These are phyloP conservation scores for Agrochola lychnidis DNA, from an alignment of 2,888 invertebrate species.

Conservation along the genomic window DNA sequence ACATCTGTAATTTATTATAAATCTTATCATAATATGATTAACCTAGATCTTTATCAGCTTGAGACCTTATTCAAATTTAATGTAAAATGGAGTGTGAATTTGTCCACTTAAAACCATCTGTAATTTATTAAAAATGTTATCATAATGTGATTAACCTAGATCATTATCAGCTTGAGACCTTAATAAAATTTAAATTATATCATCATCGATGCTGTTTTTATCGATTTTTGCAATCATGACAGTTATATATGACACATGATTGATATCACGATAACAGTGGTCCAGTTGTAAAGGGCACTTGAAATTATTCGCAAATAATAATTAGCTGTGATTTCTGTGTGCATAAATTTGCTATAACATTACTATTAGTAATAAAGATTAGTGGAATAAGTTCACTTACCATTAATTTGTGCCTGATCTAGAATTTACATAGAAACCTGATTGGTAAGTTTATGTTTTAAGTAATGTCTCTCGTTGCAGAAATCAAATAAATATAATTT, in stretches of 20 bases:
- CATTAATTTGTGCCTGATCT: constrained; percentile 31
- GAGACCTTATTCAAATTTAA: not conserved
- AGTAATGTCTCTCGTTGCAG: not conserved
- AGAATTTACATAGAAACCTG: constrained; percentile 19
- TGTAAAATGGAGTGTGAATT: too few species aligned
- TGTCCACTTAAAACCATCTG: not conserved
- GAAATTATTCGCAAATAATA: constrained; percentile 48
- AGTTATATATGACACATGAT: constrained; percentile 32
- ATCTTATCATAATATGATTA: constrained; percentile 29
- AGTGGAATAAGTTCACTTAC: constrained; percentile 33
- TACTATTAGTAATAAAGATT: constrained; percentile 44
- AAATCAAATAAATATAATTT: not conserved
- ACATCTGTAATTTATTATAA: constrained; percentile 6
- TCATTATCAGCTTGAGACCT: constrained; percentile 20
- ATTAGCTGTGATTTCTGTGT: constrained; percentile 33
- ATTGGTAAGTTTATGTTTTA: constrained; percentile 4
- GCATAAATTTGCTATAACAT: constrained; percentile 44
- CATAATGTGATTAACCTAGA: constrained; percentile 33
- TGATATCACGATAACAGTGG: constrained; percentile 17
- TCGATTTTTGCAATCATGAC: constrained; percentile 25
- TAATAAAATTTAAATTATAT: constrained; percentile 10
- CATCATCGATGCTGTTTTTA: not conserved
- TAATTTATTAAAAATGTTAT: constrained; percentile 24
- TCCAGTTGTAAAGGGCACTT: constrained; percentile 49
- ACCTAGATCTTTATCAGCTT: constrained; percentile 36